Conservation (phyloP, 2,888 invertebrate genomes). For the Boloria euphrosyne region DNA sequence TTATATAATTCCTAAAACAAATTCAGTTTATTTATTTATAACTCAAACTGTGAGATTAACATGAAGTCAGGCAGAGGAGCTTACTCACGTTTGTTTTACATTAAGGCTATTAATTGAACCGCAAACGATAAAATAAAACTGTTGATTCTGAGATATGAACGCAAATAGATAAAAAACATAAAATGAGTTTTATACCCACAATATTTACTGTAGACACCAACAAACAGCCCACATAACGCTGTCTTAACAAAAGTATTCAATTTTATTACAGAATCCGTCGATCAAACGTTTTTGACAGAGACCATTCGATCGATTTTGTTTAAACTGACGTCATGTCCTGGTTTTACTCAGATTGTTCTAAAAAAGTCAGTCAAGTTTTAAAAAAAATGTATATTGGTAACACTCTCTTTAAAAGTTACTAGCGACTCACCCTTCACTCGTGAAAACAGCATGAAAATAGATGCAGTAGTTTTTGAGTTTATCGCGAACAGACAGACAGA, state of each 20-base stretch:
- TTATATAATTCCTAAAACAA: too few species aligned
- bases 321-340: background rate
- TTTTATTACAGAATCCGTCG: constrained; percentile 13
- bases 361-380: too few species aligned
- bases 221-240: background rate
- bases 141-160: constrained; percentile 43
- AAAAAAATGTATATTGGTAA: too few species aligned
- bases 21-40: too few species aligned
- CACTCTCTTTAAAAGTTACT: too few species aligned
- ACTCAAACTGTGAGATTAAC: too few species aligned
- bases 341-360: background rate
- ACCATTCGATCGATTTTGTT: constrained; percentile 4
- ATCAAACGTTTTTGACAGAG: constrained; percentile 1
- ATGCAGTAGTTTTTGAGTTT: too few species aligned
- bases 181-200: constrained; percentile 30
- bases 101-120: constrained; percentile 18
- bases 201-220: constrained; percentile 19
- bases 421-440: too few species aligned
- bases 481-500: too few species aligned
- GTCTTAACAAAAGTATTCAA: background rate
- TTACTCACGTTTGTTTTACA: background rate
- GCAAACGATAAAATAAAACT: constrained; percentile 36
- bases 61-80: too few species aligned
- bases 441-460: too few species aligned
- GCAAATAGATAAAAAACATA: constrained; percentile 44